Evolutionary conservation across 2,888 invertebrate species (phyloP).

Genomic region (Hydroisotoma schaefferi): DNA sequence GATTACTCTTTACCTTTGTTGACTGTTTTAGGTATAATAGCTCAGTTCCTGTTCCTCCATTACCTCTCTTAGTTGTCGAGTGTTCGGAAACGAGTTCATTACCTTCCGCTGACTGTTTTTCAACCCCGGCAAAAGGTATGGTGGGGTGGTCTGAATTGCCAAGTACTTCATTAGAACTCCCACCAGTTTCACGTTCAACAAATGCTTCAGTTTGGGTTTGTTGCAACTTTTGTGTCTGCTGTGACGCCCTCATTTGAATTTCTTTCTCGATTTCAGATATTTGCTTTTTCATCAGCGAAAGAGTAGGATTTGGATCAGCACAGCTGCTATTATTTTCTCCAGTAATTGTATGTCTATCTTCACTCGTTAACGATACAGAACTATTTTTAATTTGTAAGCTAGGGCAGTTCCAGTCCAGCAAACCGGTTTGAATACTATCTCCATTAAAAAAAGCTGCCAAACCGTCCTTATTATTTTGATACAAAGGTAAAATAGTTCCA

Average conservation of each 20-base stretch:
- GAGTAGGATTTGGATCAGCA: constrained; percentile 72
- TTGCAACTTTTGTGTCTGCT: constrained; percentile 29
- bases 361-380: background rate
- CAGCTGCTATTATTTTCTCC: background rate
- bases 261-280: constrained; percentile 70
- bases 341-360: background rate
- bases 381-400: background rate
- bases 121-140: background rate
- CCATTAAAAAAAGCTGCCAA: background rate
- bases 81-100: background rate
- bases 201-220: background rate
- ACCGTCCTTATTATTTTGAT: background rate
- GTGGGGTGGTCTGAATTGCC: background rate
- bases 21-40: too few species aligned
- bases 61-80: background rate
- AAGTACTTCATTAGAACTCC: background rate
- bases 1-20: background rate
- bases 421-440: background rate
- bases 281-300: constrained; percentile 63
- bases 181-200: background rate
- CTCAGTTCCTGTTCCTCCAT: background rate
- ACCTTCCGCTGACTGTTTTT: constrained; percentile 14
- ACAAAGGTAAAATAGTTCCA: background rate
- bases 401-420: constrained; percentile 1
- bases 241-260: constrained; percentile 56